Percentiles rank a stretch among this genome's conserved stretches.
These are phyloP conservation scores for Lagocephalus sceleratus DNA, from an alignment of 2,797 vertebrate genomes.

Conservation along the genomic window DNA sequence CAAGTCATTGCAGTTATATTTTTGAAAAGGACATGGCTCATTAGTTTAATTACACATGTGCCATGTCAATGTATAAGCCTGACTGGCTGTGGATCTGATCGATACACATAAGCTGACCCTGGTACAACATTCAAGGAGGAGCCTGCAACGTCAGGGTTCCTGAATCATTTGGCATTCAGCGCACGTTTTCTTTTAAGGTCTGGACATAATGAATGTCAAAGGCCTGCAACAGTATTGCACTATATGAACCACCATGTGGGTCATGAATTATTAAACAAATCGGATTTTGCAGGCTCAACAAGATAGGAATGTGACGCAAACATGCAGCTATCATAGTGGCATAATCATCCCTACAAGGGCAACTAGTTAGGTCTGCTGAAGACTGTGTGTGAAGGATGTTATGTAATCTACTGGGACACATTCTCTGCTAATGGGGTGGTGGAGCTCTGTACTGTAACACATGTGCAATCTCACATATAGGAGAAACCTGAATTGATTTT, in stretches of 20 bases:
- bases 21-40: constrained; percentile 41
- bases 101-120: constrained; percentile 51
- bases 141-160: constrained; percentile 28
- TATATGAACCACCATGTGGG: constrained; percentile 2
- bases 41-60: constrained; percentile 56
- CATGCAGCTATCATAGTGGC: not conserved
- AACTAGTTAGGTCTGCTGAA: not conserved
- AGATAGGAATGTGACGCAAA: constrained; percentile 5
- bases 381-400: constrained; percentile 1
- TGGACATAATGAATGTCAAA: constrained; percentile 36
- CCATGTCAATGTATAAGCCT: constrained; percentile 56
- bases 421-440: constrained; percentile 2
- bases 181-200: constrained; percentile 6
- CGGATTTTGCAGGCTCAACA: constrained; percentile 29
- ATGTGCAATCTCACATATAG: not conserved
- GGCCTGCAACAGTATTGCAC: constrained; percentile 1
- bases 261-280: constrained; percentile 42
- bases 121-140: constrained; percentile 23
- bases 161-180: constrained; percentile 2
- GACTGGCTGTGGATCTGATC: constrained; percentile 59
- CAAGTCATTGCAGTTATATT: constrained; percentile 31
- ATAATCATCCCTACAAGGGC: not conserved
- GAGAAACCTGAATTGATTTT: constrained; percentile 15
- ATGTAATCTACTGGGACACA: not conserved
- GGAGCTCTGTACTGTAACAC: not conserved